Conservation (phyloP, 2,113 vertebrate genomes). For the Martes martes region DNA sequence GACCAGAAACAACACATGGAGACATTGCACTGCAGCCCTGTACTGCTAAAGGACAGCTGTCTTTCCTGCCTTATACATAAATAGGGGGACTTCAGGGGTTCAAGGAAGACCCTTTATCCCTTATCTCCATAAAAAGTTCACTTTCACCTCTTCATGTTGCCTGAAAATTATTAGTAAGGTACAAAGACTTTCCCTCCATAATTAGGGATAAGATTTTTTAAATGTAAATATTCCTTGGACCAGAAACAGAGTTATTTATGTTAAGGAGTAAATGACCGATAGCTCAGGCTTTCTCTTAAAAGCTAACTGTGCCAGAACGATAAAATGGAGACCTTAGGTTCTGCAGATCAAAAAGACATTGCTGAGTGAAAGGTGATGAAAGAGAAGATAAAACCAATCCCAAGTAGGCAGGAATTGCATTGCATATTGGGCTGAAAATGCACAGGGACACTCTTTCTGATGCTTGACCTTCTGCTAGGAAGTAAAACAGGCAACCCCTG, state of each 20-base stretch:
- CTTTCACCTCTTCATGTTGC: neutral
- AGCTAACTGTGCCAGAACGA: neutral
- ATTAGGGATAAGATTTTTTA: neutral
- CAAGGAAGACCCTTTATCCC: neutral
- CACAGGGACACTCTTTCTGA: no score
- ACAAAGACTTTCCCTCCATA: neutral
- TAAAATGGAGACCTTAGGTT: neutral
- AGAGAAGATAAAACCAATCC: neutral
- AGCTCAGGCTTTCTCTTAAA: neutral
- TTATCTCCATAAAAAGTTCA: neutral
- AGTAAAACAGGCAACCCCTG: neutral
- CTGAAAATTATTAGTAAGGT: neutral
- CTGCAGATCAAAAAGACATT: neutral
- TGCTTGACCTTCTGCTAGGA: neutral
- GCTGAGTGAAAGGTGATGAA: neutral
- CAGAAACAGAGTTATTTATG: neutral
- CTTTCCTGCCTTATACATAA: neutral
- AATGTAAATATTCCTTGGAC: conserved; percentile 29
- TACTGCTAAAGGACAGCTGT: no score
- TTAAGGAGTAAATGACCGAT: neutral
- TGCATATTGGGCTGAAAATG: neutral
- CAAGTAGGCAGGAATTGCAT: neutral
- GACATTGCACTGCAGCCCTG: neutral
- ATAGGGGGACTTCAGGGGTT: neutral
- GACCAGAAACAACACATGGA: neutral